Evolutionary conservation across 2,888 invertebrate genomes (phyloP).

Genomic region (Orchesellides sinensis): DNA sequence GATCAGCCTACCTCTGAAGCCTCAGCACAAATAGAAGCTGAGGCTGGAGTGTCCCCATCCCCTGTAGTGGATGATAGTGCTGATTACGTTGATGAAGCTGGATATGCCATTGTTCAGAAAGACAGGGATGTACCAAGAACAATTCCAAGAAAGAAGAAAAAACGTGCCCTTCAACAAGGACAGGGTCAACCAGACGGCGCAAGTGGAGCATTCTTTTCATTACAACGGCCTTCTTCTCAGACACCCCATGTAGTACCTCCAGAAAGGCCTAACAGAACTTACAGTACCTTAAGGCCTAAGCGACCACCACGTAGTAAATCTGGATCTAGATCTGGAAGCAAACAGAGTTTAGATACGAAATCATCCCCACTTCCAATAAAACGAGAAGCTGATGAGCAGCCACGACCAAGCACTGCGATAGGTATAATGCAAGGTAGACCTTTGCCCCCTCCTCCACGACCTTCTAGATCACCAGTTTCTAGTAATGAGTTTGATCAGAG

Average conservation of each 20-base stretch:
- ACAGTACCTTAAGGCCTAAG: constrained; percentile 72
- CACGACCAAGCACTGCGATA: constrained; percentile 66
- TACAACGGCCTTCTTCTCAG: constrained; percentile 54
- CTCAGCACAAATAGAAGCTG: background rate
- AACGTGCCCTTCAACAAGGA: constrained; percentile 17
- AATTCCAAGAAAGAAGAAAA: constrained; percentile 69
- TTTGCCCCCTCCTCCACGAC: constrained; percentile 90
- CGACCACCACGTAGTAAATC: constrained; percentile 73
- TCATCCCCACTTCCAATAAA: constrained; percentile 1
- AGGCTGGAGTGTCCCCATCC: background rate
- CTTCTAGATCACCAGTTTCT: constrained; percentile 76
- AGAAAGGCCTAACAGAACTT: constrained; percentile 70
- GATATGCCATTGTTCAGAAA: constrained; percentile 72
- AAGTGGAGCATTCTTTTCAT: constrained; percentile 65
- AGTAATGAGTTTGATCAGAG: constrained; percentile 72
- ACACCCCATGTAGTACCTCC: constrained; percentile 70
- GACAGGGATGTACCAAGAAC: constrained; percentile 65
- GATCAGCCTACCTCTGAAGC: background rate
- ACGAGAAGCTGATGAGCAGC: constrained; percentile 18
- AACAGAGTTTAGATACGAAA: constrained; percentile 31
- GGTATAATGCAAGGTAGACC: constrained; percentile 88
- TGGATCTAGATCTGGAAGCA: constrained; percentile 25
- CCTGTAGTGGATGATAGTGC: background rate
- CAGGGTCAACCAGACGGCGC: background rate
- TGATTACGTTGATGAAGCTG: constrained; percentile 73